Base-by-base conservation (phyloP, 2,113 vertebrate genomes). In the Hipposideros armiger region DNA sequence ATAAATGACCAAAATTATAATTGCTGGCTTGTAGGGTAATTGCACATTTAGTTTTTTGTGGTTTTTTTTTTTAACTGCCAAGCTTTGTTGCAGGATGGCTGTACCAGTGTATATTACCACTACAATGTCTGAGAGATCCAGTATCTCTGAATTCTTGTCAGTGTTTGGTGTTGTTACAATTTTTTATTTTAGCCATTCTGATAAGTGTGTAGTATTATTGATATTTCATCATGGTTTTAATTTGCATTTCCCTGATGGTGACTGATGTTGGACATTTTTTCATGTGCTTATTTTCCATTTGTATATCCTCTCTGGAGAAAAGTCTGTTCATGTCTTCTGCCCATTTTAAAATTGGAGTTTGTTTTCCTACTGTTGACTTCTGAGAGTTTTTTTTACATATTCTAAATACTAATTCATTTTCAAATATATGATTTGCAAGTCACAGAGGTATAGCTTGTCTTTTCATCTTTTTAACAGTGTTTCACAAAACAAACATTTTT, bases 321-420 rank as follows among this genome's bases (percentile, higher is more conserved):
- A 45, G 30, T 70, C n/a, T 77, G 40, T 90, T 94, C 73, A n/a
- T 81, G 24, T 87, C 47, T 90, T 74, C 85, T 96, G 24, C 32
- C 17, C 86, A 73, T 40, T 86, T 90, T 42, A 54, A 30, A 45
- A 64, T 52, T 86, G 45, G 73, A 47, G 16, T 64, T 78, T 64
- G 54, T 58, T 17, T 90, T 67, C 32, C 47, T 50, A 36, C 26
- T 91, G 13, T 81, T 87, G 36, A 66, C 47, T 82, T 95, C 54
- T 32, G 36, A 56, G 86, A 72, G 13, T 77, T 69, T 28, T 66
- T 66, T 66, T 66, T 15, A 58, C 40, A 32, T 92, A 58, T 64
- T 86, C 42, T 52, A 42, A 47, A 32, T 66, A 81, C 5, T 17
- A 81, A 81, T 92, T 82, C 15, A 66, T 95, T 76, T 95, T 87